A percentile compares a stretch with the other conserved stretches of the same genome.
These are phyloP conservation scores for Misgurnus anguillicaudatus DNA, from an alignment of 2,113 vertebrate genomes.

Conservation along the genomic window DNA sequence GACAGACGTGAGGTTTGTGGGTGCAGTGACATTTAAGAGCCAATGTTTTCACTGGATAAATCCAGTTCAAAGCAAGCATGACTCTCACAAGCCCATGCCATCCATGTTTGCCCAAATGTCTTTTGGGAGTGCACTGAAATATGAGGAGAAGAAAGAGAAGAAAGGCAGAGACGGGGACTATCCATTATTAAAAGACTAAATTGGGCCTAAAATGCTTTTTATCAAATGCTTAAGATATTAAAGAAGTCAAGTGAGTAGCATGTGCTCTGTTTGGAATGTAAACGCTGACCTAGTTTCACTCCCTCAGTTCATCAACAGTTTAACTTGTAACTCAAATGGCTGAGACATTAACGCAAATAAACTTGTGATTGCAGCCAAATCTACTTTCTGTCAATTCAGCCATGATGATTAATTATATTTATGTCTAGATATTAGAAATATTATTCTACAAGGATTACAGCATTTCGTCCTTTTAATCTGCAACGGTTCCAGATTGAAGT, in stretches of 20 bases:
- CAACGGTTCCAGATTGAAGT: constrained; percentile 5
- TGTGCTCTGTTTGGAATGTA: background rate
- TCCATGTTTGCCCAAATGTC: background rate
- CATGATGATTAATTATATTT: constrained; percentile 7
- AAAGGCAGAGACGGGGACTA: too few species aligned
- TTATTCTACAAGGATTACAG: constrained; percentile 18
- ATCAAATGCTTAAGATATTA: too few species aligned
- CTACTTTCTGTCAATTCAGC: background rate
- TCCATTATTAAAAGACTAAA: too few species aligned
- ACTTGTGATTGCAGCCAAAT: background rate
- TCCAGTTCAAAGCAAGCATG: background rate
- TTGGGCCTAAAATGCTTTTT: too few species aligned
- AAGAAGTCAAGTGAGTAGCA: background rate
- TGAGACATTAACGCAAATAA: background rate
- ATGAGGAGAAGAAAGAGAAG: background rate
- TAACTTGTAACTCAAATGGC: background rate
- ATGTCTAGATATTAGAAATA: constrained; percentile 20
- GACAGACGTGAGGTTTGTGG: background rate
- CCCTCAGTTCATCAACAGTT: background rate
- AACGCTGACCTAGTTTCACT: background rate
- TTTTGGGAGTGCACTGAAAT: background rate
- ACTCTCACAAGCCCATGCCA: background rate
- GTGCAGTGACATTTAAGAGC: constrained; percentile 12
- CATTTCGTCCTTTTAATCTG: background rate
- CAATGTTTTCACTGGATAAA: constrained; percentile 29